phyloP scores from a whole-genome alignment of 1,140 invertebrate species.

The Drosophila orena region DNA sequence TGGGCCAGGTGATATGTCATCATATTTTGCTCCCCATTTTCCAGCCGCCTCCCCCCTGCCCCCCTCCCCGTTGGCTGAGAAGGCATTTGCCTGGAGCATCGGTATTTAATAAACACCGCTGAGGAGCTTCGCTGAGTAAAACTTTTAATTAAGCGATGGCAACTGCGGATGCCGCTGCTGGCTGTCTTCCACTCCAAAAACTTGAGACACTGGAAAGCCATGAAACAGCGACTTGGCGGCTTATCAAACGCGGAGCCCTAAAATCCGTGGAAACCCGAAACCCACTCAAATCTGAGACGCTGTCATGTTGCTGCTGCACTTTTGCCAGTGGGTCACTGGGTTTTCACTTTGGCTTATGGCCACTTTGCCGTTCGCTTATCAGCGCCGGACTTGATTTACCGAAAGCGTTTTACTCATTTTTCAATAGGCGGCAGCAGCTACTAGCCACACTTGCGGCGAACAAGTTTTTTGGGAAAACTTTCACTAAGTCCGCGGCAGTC shows the following conservation, averaged over 20 bases:
- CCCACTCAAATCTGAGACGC: background rate
- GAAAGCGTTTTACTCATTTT: conserved; percentile 76
- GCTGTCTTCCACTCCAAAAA: conserved; percentile 25
- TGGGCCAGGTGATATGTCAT: conserved; percentile 55
- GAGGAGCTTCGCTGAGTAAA: conserved; percentile 45
- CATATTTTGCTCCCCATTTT: conserved; percentile 8
- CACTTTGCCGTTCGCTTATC: conserved; percentile 67
- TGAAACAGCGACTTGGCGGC: conserved; percentile 53
- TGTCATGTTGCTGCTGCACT: conserved; percentile 19
- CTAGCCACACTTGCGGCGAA: conserved; percentile 22
- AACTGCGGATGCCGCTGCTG: conserved; percentile 4
- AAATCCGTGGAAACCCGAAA: conserved; percentile 15
- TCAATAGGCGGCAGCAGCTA: conserved; percentile 62
- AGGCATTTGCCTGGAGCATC: conserved; percentile 56
- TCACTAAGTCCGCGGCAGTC: conserved; percentile 58
- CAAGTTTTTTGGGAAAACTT: conserved; percentile 57
- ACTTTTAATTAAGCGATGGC: conserved; percentile 74
- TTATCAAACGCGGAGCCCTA: conserved; percentile 58
- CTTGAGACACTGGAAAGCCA: conserved; percentile 47
- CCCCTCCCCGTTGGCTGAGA: background rate
- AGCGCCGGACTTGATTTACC: conserved; percentile 70
- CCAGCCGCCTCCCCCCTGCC: no score
- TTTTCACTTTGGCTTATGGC: conserved; percentile 78
- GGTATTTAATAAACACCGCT: conserved; percentile 75
- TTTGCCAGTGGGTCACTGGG: conserved; percentile 77